These are phyloP conservation scores for Magallana nippona DNA, from an alignment of 2,888 invertebrate species.

Conservation along the genomic window DNA sequence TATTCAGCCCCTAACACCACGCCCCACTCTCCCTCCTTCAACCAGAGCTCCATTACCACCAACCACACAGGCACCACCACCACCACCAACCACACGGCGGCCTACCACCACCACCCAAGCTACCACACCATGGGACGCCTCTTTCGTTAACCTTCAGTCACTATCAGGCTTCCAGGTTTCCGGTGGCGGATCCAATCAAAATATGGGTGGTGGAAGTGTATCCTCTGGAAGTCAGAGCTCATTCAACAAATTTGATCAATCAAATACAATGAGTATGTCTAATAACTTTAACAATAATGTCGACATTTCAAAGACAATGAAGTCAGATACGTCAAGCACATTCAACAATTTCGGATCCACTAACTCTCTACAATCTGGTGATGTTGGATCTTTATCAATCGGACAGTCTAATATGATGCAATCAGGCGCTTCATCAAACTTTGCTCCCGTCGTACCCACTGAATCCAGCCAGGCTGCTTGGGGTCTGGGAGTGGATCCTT, in stretches of 20 bases:
- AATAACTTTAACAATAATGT: background rate
- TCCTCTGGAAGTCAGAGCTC: background rate
- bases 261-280: background rate
- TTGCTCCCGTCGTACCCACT: background rate
- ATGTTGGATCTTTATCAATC: background rate
- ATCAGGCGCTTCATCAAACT: background rate
- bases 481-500: background rate
- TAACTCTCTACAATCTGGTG: background rate
- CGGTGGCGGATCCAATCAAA: background rate
- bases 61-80: slow-evolving; percentile 29
- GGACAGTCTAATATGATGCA: background rate
- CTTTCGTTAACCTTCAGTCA: slow-evolving; percentile 11
- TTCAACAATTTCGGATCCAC: background rate
- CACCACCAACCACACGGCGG: slow-evolving; percentile 21
- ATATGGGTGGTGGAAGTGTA: background rate
- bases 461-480: slow-evolving; percentile 30
- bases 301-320: background rate
- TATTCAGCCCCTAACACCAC: background rate
- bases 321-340: background rate
- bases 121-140: slow-evolving; percentile 32
- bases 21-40: slow-evolving; percentile 14
- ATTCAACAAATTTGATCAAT: background rate
- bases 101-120: background rate
- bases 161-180: background rate
- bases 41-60: slow-evolving; percentile 20